A percentile compares a stretch with the other conserved stretches of the same genome.
Conservation (phyloP, 2,113 vertebrate species). For the Melanotaenia duboulayi region DNA sequence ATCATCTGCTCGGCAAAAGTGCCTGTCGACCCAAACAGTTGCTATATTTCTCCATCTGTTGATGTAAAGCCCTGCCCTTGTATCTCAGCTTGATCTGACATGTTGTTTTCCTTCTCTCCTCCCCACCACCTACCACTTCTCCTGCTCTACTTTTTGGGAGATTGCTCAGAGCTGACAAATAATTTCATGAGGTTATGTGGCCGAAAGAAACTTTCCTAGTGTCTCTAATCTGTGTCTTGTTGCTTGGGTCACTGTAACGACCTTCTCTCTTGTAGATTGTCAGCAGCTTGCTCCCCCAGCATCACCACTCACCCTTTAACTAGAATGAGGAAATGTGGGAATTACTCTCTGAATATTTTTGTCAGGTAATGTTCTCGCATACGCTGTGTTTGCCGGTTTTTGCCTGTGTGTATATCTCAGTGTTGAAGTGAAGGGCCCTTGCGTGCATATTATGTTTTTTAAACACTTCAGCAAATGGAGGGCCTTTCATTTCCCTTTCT, state of each 20-base stretch:
- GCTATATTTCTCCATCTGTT: conserved; percentile 69
- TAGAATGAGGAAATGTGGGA: conserved; percentile 68
- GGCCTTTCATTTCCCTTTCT: conserved; percentile 32
- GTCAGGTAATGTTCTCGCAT: conserved; percentile 72
- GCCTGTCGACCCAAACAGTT: conserved; percentile 82
- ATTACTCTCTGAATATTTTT: conserved; percentile 38
- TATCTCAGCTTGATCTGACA: conserved; percentile 47
- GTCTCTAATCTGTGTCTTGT: conserved; percentile 62
- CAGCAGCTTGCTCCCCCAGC: conserved; percentile 76
- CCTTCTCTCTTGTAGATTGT: conserved; percentile 66
- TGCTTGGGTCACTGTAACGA: conserved; percentile 34
- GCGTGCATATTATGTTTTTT: conserved; percentile 38
- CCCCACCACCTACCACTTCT: conserved; percentile 17
- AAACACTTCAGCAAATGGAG: conserved; percentile 55
- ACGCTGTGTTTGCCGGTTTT: conserved; percentile 9
- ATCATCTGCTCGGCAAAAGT: conserved; percentile 78
- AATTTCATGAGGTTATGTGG: conserved; percentile 23
- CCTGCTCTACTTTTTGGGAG: conserved; percentile 36
- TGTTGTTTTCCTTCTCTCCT: conserved; percentile 14
- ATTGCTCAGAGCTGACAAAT: conserved; percentile 48
- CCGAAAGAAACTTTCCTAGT: conserved; percentile 53
- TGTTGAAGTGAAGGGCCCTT: conserved; percentile 54
- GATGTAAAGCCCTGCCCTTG: conserved; percentile 85
- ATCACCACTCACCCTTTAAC: conserved; percentile 75
- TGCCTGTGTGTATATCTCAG: conserved; percentile 53